phyloP scores from a whole-genome alignment of 2,888 invertebrate genomes.

The Yponomeuta sedellus region DNA sequence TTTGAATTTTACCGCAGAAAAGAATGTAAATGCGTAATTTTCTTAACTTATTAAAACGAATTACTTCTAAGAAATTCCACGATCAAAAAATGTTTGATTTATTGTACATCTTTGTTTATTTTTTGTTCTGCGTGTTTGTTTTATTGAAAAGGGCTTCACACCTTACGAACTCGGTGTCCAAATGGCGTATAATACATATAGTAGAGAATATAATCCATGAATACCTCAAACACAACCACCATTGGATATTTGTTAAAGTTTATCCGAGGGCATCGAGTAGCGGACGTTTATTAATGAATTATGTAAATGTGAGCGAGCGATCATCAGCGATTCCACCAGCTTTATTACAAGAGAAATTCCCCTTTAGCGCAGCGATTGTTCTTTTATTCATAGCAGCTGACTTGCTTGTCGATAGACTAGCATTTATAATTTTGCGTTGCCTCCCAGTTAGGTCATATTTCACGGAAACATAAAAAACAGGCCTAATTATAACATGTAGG shows the following conservation, averaged over 20 bases:
- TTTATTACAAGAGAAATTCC: conserved; percentile 55
- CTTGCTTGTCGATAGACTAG: neutral
- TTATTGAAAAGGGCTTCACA: no score
- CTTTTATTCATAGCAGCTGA: conserved; percentile 26
- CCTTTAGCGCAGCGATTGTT: conserved; percentile 43
- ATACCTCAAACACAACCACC: neutral
- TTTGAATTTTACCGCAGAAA: neutral
- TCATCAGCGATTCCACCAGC: conserved; percentile 40
- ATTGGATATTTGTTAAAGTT: conserved; percentile 51
- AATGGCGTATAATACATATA: neutral
- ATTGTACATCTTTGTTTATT: neutral
- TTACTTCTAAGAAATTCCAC: neutral
- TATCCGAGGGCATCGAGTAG: conserved; percentile 59
- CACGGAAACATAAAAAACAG: neutral
- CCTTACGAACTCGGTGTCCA: no score
- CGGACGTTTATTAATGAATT: conserved; percentile 67
- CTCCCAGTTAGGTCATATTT: neutral
- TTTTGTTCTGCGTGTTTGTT: neutral
- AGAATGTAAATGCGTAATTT: neutral
- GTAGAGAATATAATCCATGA: neutral
- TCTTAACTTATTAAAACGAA: neutral
- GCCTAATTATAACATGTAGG: no score
- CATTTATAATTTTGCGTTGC: neutral
- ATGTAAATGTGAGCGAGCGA: conserved; percentile 55
- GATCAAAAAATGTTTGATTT: neutral